Percentiles rank a stretch among this genome's conserved stretches.
phyloP scores from a whole-genome alignment of 1,140 invertebrate species.

The Danaus melanippus region DNA sequence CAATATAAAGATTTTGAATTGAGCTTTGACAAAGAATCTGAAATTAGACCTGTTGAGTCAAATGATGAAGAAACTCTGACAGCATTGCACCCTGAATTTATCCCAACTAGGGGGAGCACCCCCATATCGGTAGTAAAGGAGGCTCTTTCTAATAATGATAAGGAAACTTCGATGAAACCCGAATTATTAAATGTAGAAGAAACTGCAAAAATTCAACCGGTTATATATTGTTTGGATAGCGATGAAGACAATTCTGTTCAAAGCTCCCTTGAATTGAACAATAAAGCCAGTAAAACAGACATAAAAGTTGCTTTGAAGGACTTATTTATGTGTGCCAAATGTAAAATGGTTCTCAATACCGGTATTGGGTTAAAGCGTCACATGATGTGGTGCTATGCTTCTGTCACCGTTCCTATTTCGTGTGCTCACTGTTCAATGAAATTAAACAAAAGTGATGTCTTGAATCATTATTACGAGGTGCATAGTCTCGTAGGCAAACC shows the following conservation, averaged over 20 bases:
- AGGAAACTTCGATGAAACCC: too few relatives aligned
- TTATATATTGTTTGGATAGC: conserved; percentile 48
- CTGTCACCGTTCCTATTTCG: conserved; percentile 4
- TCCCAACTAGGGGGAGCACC: too few relatives aligned
- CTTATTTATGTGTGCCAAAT: conserved; percentile 37
- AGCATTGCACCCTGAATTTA: too few relatives aligned
- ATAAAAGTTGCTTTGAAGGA: conserved; percentile 12
- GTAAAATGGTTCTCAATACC: conserved; percentile 21
- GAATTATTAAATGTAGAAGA: conserved; percentile 1
- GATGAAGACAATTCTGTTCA: conserved; percentile 41
- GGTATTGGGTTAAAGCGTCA: conserved; percentile 34
- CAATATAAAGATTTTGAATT: too few relatives aligned
- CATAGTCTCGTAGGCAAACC: conserved; percentile 15
- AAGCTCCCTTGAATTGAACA: background rate
- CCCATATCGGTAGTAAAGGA: too few relatives aligned
- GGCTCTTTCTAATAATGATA: too few relatives aligned
- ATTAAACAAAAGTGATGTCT: conserved; percentile 14
- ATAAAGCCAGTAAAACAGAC: background rate
- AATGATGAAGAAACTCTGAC: too few relatives aligned
- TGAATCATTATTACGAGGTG: conserved; percentile 27
- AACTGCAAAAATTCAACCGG: conserved; percentile 8
- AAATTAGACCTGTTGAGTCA: too few relatives aligned
- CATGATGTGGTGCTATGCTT: conserved; percentile 21
- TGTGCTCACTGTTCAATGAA: conserved; percentile 34
- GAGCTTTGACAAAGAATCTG: too few relatives aligned